These are phyloP conservation scores for Ophiothrix spiculata DNA, from an alignment of 35 echinoderm and acorn worm species.

Conservation along the genomic window DNA sequence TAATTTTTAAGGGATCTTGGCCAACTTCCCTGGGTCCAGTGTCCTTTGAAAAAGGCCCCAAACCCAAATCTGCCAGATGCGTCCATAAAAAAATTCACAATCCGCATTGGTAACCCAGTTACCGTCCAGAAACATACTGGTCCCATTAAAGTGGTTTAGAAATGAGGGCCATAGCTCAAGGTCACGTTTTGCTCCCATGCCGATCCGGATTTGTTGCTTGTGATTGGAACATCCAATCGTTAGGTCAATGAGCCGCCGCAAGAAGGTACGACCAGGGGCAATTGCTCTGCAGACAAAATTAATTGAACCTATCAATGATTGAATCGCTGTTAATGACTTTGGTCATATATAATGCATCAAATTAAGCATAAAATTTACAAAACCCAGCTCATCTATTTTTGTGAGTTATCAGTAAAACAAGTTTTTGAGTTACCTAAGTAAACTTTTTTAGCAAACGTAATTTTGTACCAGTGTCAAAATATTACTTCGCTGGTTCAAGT, in stretches of 20 bases:
- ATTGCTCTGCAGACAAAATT: slow-evolving; percentile 40
- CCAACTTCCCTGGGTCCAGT: background rate
- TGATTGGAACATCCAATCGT: background rate
- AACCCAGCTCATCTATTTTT: too few species aligned
- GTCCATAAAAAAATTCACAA: background rate
- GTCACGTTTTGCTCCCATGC: background rate
- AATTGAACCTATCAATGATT: slow-evolving; percentile 32
- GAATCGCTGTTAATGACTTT: too few species aligned
- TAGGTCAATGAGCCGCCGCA: slow-evolving; percentile 17
- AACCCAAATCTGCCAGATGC: background rate
- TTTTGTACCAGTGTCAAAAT: too few species aligned
- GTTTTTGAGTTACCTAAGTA: too few species aligned
- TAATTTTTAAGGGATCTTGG: too few species aligned
- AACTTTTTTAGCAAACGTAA: too few species aligned
- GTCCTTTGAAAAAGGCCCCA: background rate
- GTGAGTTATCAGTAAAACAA: too few species aligned
- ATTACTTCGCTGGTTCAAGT: too few species aligned
- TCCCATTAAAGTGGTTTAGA: background rate
- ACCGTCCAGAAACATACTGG: background rate
- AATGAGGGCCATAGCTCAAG: background rate
- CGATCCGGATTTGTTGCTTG: background rate
- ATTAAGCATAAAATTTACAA: too few species aligned
- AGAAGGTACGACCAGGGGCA: slow-evolving; percentile 16
- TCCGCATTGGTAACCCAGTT: background rate
- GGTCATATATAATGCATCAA: too few species aligned